These are phyloP conservation scores for Porites evermanni DNA, from an alignment of 92 coral and sea anemone genomes.

Conservation along the genomic window DNA sequence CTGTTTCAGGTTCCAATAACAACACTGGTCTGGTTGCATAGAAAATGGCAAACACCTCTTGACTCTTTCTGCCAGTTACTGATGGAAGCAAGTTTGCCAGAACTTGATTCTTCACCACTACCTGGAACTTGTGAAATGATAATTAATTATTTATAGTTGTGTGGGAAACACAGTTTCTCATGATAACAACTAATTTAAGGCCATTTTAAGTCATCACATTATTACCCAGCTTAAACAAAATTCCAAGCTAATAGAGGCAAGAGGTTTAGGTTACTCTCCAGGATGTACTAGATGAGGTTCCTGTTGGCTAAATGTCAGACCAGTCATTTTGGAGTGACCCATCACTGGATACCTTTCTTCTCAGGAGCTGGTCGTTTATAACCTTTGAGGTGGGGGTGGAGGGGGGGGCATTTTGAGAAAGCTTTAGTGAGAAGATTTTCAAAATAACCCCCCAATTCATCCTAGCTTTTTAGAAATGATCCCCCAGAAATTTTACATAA, in stretches of 20 bases:
- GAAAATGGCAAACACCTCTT: background rate
- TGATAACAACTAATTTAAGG: no score
- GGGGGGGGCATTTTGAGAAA: no score
- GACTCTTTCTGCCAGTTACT: background rate
- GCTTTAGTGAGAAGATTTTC: no score
- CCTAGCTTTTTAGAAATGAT: no score
- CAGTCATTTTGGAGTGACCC: background rate
- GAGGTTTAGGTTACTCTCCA: background rate
- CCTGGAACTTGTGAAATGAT: no score
- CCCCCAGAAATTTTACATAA: no score
- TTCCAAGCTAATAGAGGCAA: background rate
- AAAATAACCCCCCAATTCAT: no score
- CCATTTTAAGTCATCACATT: background rate
- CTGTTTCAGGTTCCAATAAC: constrained; percentile 17
- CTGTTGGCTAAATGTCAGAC: background rate
- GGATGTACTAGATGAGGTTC: background rate
- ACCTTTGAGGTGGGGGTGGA: no score
- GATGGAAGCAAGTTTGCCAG: background rate
- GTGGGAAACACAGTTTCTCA: no score
- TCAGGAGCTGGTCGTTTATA: background rate
- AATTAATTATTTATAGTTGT: no score
- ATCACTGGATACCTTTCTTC: background rate
- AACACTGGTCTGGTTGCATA: background rate
- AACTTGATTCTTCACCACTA: no score
- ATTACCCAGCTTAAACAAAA: background rate